Evolutionary conservation across 1,140 invertebrate species (phyloP).

Genomic region (Bombus haemorrhoidalis): DNA sequence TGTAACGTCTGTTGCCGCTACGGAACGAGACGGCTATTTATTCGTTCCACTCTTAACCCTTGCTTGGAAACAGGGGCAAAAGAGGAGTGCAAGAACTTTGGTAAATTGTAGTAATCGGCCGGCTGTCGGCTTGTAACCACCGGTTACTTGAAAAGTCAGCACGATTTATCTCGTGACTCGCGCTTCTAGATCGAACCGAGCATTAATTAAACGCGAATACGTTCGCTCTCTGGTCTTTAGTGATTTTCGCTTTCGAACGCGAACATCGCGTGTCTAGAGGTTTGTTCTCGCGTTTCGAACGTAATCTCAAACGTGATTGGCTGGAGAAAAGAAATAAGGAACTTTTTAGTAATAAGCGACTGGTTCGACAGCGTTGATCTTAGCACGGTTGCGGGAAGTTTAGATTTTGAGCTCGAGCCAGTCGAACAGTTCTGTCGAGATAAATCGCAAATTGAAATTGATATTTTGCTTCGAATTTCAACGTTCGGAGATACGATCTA

Average conservation of each 20-base stretch:
- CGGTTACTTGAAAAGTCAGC: conserved; percentile 29
- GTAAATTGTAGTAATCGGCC: conserved; percentile 37
- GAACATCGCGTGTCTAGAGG: background rate
- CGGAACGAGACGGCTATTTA: background rate
- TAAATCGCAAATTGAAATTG: background rate
- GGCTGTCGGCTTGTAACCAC: conserved; percentile 23
- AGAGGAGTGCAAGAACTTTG: background rate
- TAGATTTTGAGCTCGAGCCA: too few species aligned
- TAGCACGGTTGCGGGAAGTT: background rate
- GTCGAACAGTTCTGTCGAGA: background rate
- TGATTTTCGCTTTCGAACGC: background rate
- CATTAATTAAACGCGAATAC: conserved; percentile 28
- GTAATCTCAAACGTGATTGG: background rate
- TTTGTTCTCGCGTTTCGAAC: background rate
- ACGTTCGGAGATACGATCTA: background rate
- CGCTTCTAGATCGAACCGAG: conserved; percentile 21
- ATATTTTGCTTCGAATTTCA: too few species aligned
- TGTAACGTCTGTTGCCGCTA: background rate
- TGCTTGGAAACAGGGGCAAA: background rate
- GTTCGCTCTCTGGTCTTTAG: background rate
- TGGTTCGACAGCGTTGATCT: background rate
- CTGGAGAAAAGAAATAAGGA: background rate
- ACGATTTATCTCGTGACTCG: conserved; percentile 42
- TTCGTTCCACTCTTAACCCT: background rate
- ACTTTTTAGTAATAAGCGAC: background rate